A percentile compares a stretch with the other conserved stretches of the same genome.
Conservation (phyloP, 2,113 vertebrate species). For the Mormoops blainvillei region DNA sequence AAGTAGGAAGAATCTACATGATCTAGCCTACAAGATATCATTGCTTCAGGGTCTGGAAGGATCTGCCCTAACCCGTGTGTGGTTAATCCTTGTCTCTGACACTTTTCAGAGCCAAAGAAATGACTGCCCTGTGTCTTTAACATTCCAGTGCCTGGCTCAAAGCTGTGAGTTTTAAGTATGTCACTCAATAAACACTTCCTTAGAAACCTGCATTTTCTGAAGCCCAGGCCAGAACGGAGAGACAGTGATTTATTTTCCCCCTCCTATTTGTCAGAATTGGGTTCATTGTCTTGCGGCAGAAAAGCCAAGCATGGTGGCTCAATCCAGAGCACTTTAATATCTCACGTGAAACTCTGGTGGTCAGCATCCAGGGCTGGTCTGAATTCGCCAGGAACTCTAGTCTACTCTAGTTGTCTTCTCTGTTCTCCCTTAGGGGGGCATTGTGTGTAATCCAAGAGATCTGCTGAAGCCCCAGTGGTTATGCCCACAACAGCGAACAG, state of each 20-base stretch:
- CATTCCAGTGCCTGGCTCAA: not conserved
- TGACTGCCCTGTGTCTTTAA: not conserved
- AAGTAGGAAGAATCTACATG: not conserved
- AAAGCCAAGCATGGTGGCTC: not conserved
- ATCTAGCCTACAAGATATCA: not conserved
- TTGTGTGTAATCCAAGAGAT: not conserved
- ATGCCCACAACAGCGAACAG: not conserved
- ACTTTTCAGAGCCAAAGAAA: not conserved
- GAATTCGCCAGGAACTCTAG: not conserved
- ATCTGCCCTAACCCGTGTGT: not conserved
- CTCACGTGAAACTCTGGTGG: not conserved
- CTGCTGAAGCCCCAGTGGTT: not conserved
- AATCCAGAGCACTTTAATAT: not conserved
- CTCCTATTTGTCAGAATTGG: not conserved
- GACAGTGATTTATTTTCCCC: not conserved
- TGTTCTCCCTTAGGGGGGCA: not conserved
- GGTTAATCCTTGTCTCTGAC: no score
- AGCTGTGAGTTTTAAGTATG: not conserved
- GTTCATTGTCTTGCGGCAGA: not conserved
- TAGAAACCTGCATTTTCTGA: not conserved
- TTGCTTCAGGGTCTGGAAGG: not conserved
- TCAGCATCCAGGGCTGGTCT: not conserved
- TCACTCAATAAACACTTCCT: not conserved
- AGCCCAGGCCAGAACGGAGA: not conserved
- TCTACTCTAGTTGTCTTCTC: not conserved